phyloP scores from a whole-genome alignment of 1,140 invertebrate genomes.

The Chironomus tepperi region DNA sequence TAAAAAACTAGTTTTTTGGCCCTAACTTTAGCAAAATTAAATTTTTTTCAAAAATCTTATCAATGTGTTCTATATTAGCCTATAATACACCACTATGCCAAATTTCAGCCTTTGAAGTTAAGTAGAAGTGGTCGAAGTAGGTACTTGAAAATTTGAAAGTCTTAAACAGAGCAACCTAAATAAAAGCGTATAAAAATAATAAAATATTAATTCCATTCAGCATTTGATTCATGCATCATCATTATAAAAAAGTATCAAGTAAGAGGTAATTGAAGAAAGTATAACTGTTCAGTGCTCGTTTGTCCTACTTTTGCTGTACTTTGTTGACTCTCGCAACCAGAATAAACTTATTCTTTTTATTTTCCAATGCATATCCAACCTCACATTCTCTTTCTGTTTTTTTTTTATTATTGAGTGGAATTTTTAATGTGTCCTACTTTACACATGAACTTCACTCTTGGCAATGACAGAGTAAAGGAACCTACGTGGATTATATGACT shows the following conservation, averaged over 20 bases:
- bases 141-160: too few species aligned
- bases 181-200: neutral
- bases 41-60: too few species aligned
- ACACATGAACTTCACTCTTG: neutral
- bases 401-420: neutral
- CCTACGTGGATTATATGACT: too few species aligned
- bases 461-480: neutral
- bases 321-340: neutral
- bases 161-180: neutral
- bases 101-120: too few species aligned
- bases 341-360: neutral
- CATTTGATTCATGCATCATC: too few species aligned
- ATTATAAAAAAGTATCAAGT: too few species aligned
- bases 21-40: too few species aligned
- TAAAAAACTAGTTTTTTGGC: too few species aligned
- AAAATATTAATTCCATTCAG: too few species aligned
- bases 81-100: too few species aligned
- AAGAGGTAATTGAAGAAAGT: neutral
- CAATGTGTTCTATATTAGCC: too few species aligned
- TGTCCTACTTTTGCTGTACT: conserved; percentile 4
- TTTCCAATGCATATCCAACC: neutral
- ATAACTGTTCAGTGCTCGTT: neutral
- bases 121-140: too few species aligned
- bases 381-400: neutral
- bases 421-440: neutral